phyloP scores from a whole-genome alignment of 1,140 invertebrate species.

The Cydia strobilella region DNA sequence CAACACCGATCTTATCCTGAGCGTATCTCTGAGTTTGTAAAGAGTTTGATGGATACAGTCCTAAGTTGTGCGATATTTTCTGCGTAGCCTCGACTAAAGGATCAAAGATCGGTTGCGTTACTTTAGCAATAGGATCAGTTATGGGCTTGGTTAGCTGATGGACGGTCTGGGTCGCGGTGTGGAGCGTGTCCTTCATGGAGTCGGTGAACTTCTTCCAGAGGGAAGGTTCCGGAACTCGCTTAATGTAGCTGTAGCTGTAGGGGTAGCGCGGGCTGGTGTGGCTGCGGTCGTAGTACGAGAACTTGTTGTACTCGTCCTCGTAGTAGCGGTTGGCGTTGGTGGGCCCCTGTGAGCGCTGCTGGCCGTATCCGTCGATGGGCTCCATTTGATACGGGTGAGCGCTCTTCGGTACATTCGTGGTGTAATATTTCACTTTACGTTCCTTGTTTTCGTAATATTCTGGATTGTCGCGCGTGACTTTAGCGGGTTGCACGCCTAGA shows the following conservation, averaged over 20 bases:
- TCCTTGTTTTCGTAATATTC: conserved; percentile 63
- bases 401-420: conserved; percentile 66
- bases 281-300: conserved; percentile 77
- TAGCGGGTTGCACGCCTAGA: conserved; percentile 87
- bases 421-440: conserved; percentile 75
- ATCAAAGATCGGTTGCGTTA: conserved; percentile 85
- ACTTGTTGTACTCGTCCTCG: conserved; percentile 78
- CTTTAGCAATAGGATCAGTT: conserved; percentile 84
- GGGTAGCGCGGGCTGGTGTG: conserved; percentile 78
- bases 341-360: conserved; percentile 75
- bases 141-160: conserved; percentile 84
- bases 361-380: conserved; percentile 76
- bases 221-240: conserved; percentile 80
- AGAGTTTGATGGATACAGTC: conserved; percentile 79
- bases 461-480: conserved; percentile 76
- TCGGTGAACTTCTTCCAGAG: conserved; percentile 87
- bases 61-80: conserved; percentile 88
- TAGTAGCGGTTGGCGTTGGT: conserved; percentile 78
- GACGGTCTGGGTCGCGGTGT: conserved; percentile 85
- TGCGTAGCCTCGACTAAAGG: conserved; percentile 88
- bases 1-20: conserved; percentile 86
- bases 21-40: conserved; percentile 75
- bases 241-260: conserved; percentile 79
- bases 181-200: conserved; percentile 86
- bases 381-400: conserved; percentile 77